phyloP scores from a whole-genome alignment of 2,797 vertebrate species.

The Sebastes steindachneri region DNA sequence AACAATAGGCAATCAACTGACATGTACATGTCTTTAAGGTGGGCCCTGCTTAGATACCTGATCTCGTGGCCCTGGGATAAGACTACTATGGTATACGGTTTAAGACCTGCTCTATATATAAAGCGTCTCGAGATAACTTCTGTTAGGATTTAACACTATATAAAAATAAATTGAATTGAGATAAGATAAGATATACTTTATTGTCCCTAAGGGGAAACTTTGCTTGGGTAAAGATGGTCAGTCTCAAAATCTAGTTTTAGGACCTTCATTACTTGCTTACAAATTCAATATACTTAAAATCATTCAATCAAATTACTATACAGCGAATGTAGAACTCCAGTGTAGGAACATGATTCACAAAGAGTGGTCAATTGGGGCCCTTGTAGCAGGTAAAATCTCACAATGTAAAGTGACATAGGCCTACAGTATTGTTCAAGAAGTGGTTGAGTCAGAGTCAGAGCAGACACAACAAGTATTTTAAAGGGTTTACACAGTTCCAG shows the following conservation, averaged over 20 bases:
- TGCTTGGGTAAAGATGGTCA: too few species aligned
- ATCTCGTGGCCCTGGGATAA: background rate
- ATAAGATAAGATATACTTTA: too few species aligned
- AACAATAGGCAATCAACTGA: background rate
- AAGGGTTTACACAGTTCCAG: slow-evolving; percentile 27
- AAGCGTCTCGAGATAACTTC: too few species aligned
- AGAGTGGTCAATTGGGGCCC: background rate
- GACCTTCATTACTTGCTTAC: background rate
- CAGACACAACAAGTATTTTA: slow-evolving; percentile 9
- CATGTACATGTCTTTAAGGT: background rate
- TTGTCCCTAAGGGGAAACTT: too few species aligned
- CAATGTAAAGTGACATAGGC: background rate
- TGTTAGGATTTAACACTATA: too few species aligned
- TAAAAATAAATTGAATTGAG: too few species aligned
- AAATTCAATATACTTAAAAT: too few species aligned
- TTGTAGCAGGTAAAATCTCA: background rate
- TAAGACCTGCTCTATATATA: too few species aligned
- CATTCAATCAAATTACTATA: background rate
- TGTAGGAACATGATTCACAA: background rate
- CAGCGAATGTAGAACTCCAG: background rate
- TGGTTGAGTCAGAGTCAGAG: slow-evolving; percentile 11
- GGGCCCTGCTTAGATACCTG: background rate
- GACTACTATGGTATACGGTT: too few species aligned
- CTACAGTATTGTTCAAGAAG: background rate
- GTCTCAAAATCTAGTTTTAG: too few species aligned